Base-by-base conservation (phyloP, 2,113 vertebrate species). In the Peromyscus maniculatus region DNA sequence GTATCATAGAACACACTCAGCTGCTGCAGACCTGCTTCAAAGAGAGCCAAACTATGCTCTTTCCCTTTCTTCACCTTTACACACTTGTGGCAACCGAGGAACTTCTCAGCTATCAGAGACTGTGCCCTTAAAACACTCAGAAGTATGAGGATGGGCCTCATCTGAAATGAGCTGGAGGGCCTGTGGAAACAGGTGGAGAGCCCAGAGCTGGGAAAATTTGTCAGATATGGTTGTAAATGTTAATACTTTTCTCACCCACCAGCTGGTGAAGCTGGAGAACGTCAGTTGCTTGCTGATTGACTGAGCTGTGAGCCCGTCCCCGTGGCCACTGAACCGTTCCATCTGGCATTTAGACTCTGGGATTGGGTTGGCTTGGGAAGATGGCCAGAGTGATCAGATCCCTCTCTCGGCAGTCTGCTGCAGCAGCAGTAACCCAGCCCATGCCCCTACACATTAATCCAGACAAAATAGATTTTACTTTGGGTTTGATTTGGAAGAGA, bases 221-320 rank as follows among this genome's bases (percentile, higher is more conserved):
- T 62, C 87, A 91, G 77, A 96, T 78, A 21, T 72, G 39, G 59
- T 62, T 91, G 77, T 91, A 94, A 95, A 95, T 95, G 91, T 93
- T 91, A 96, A 94, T 93, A 72, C 62, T 96, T 95, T 96, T 94
- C 96, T 95, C 97, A 95, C 96, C 64, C 67, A 62, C 93, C 97
- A 97, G 91, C 96, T 97, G 97, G 97, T 26, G 13, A 87, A 92
- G 87, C 93, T 95, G 96, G 91, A 78, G 74, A 21, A 66, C 83
- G 93, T 96, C 97, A 96, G 93, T 80, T 72, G 15, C 89, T 80
- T 0, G 2, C 86, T 91, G 97, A 93, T n/a, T 91, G 96, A 89
- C 52, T 82, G 96, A 97, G 96, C 89, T 91, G 94, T 49, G 87
- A 94, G 84, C 77, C 89, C 93, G 55, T 91, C 80, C 11, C 17